Percentiles rank a stretch among this genome's conserved stretches.
These are phyloP conservation scores for Rhadina sibilatrix DNA, from an alignment of 2,113 vertebrate genomes.

Conservation along the genomic window DNA sequence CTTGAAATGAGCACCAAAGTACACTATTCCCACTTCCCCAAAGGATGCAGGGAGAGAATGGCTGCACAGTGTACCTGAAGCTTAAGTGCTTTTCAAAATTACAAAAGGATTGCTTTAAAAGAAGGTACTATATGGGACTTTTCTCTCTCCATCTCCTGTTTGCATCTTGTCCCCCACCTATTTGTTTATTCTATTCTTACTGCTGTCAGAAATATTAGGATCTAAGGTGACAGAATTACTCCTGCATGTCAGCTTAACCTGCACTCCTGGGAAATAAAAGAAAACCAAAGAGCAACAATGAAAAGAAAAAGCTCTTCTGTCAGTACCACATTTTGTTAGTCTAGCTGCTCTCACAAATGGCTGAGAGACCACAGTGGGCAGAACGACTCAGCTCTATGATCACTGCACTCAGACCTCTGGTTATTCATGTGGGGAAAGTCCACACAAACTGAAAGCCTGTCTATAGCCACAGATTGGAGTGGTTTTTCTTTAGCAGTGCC, in stretches of 20 bases:
- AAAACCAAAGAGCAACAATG: background rate
- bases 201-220: slow-evolving; percentile 6
- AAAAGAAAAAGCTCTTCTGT: background rate
- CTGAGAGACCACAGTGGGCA: background rate
- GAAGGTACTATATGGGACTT: background rate
- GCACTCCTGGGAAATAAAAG: slow-evolving; percentile 12
- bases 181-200: slow-evolving; percentile 34
- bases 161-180: background rate
- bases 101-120: background rate
- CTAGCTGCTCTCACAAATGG: background rate
- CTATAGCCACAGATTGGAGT: background rate
- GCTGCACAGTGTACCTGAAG: background rate
- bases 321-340: background rate
- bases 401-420: background rate
- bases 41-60: background rate
- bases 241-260: background rate
- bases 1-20: background rate
- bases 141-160: background rate
- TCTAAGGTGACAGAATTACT: slow-evolving; percentile 8
- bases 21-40: background rate
- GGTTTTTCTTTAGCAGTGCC: background rate
- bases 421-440: background rate
- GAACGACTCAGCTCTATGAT: background rate
- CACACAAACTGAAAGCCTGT: background rate
- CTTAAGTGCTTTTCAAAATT: slow-evolving; percentile 7